Percentiles rank a stretch among this genome's conserved stretches.
Conservation (phyloP, 2,113 vertebrate species). For the Jacana jacana region DNA sequence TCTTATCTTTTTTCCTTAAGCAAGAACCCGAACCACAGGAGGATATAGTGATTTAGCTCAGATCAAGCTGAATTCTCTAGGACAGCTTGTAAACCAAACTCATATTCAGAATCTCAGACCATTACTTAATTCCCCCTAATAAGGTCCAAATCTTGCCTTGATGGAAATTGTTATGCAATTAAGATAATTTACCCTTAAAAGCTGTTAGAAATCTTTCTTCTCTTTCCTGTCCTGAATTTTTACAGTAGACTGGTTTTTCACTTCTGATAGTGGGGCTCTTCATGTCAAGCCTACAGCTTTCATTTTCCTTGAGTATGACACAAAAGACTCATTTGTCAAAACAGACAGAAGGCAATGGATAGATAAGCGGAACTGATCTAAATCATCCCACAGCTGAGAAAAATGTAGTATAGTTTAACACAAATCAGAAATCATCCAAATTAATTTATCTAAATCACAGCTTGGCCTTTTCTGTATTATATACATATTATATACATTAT, state of each 20-base stretch:
- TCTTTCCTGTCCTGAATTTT: background rate
- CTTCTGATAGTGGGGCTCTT: background rate
- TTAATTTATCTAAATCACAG: background rate
- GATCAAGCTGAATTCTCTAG: background rate
- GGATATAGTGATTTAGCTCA: background rate
- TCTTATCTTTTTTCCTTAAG: background rate
- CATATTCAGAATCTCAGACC: background rate
- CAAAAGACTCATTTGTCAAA: background rate
- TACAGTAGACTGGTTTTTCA: background rate
- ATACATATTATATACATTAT: no score
- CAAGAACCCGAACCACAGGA: background rate
- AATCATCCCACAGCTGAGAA: background rate
- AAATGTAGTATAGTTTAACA: background rate
- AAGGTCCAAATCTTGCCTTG: background rate
- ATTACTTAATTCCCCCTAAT: background rate
- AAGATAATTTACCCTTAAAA: background rate
- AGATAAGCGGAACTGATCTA: background rate
- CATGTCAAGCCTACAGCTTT: background rate
- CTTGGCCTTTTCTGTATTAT: background rate
- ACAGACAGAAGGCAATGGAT: conserved; percentile 4
- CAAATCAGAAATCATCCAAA: background rate
- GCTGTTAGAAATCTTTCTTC: background rate
- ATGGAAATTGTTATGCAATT: background rate
- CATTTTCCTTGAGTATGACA: background rate
- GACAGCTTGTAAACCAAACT: background rate